Evolutionary conservation across 2,888 invertebrate species (phyloP).

Genomic region (Drosophila meridionalis): DNA sequence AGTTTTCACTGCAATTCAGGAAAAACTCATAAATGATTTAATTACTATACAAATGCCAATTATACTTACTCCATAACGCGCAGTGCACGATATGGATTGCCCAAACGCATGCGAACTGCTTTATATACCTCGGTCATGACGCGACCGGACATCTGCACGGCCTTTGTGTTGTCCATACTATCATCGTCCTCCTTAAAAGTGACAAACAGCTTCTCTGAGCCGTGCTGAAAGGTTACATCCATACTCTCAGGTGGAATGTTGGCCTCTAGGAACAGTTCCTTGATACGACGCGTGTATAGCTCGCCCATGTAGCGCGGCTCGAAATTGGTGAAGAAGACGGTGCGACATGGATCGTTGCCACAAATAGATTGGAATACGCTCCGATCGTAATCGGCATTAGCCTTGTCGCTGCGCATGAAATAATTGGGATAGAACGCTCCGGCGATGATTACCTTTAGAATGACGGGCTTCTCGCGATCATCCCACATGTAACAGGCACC

Average conservation of each 20-base stretch:
- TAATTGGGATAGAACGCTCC: constrained; percentile 97
- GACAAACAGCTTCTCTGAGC: constrained; percentile 88
- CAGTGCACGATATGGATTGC: constrained; percentile 79
- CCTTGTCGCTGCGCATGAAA: constrained; percentile 87
- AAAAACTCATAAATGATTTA: background rate
- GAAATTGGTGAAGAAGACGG: constrained; percentile 89
- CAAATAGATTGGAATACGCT: constrained; percentile 88
- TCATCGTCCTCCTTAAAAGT: constrained; percentile 86
- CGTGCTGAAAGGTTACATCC: constrained; percentile 84
- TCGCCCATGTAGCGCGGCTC: constrained; percentile 88
- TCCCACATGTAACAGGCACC: constrained; percentile 81
- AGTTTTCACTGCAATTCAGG: constrained; percentile 83
- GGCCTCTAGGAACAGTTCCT: constrained; percentile 86
- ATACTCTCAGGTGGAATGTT: constrained; percentile 83
- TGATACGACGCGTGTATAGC: constrained; percentile 89
- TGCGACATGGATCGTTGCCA: constrained; percentile 91
- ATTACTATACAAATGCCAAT: no score
- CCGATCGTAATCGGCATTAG: constrained; percentile 87
- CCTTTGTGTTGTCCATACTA: constrained; percentile 43
- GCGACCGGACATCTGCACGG: constrained; percentile 87
- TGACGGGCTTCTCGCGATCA: constrained; percentile 86
- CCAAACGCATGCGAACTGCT: constrained; percentile 89
- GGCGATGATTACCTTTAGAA: constrained; percentile 88
- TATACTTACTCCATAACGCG: constrained; percentile 82
- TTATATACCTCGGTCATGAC: constrained; percentile 90